phyloP scores from a whole-genome alignment of 2,113 vertebrate genomes.

The Embiotoca jacksoni region DNA sequence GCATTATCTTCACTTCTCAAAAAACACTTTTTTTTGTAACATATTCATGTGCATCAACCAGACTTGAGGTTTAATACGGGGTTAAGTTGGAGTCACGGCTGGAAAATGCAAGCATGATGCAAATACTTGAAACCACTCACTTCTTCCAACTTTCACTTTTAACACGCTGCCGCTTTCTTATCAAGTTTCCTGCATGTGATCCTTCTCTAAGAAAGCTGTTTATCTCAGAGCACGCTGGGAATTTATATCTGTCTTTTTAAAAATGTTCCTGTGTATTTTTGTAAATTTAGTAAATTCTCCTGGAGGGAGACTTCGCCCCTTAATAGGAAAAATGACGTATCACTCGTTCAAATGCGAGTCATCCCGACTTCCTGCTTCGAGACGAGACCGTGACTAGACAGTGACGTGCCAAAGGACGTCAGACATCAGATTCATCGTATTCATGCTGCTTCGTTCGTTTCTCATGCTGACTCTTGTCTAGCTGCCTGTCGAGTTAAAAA shows the following conservation, averaged over 20 bases:
- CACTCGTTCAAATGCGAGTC: conserved; percentile 36
- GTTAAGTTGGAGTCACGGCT: too few species aligned
- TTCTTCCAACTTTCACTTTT: not conserved
- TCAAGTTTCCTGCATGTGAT: not conserved
- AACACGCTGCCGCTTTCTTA: not conserved
- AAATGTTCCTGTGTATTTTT: not conserved
- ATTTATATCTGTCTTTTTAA: not conserved
- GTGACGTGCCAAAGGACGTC: conserved; percentile 9
- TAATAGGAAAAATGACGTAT: not conserved
- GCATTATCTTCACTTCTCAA: not conserved
- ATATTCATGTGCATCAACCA: too few species aligned
- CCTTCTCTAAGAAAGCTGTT: not conserved
- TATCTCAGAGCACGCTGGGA: not conserved
- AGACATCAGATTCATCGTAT: conserved; percentile 5
- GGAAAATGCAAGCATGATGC: too few species aligned
- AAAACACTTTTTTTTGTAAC: too few species aligned
- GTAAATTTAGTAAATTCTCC: not conserved
- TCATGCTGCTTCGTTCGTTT: not conserved
- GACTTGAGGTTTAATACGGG: too few species aligned
- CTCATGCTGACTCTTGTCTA: not conserved
- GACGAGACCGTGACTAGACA: conserved; percentile 24
- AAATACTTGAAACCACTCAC: too few species aligned
- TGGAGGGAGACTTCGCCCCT: not conserved
- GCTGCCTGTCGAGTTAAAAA: not conserved
- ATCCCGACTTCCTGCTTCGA: conserved; percentile 15